Base-by-base conservation (phyloP, 2,888 invertebrate species). In the Athripsodes cinereus region DNA sequence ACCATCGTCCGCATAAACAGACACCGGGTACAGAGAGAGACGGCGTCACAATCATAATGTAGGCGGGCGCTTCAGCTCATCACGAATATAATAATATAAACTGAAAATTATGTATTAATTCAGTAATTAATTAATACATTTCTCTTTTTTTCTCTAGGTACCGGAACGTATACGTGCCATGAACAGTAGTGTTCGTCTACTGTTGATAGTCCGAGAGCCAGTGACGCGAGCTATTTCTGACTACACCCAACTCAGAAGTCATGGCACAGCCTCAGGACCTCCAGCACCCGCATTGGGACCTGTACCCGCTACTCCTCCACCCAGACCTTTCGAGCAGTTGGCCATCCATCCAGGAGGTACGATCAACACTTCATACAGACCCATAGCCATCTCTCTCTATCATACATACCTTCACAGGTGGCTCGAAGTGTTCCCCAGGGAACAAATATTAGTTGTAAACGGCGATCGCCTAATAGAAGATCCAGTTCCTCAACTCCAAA, bases 161-260 rank as follows among this genome's bases (percentile, higher is more conserved):
- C 96, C 98, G 11, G 92, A 93, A 74, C 81, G 98, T 64, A 93
- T 99, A 55, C 83, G 88, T 65, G 90, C 91, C 60, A 95, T 98
- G 93, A 96, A 98, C 78, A 85, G 90, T 8, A 88, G 90, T 69
- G 88, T 96, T 61, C 91, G 94, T 67, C 79, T 99, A 59, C 82
- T 98, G 63, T 80, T 98, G 66, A 95, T 98, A 68, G 92, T 99
- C 20, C 83, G 98, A 13, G 95, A 99, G 73, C 98, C 98, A 2
- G 95, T 97, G 56, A 93, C 92, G 18, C 82, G 98, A 57, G 92
- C 96, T 53, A 92, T 99, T 68, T 97, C 96, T 13, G 98, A 98
- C 81, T 97, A 96, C 76, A 92, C 95, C 19, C 96, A 97, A 74
- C 80, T 96, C 66, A 84, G 90, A 63, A 90, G 89, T 66, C 88